Conservation (phyloP, 2,113 vertebrate species). For the Pachyramphus minor region DNA sequence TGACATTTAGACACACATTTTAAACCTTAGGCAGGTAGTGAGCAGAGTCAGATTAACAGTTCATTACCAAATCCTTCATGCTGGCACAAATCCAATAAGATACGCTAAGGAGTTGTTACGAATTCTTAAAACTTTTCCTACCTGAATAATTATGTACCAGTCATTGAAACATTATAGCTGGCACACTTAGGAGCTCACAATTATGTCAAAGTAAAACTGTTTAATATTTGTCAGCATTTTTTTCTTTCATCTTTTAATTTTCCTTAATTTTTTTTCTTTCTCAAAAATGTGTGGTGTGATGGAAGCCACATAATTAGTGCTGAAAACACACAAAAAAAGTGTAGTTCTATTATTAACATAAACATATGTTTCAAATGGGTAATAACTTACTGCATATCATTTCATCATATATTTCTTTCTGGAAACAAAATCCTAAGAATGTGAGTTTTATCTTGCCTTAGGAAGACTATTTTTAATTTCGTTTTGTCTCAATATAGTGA, state of each 20-base stretch:
- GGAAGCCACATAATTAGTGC: not conserved
- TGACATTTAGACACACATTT: constrained; percentile 3
- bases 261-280: not conserved
- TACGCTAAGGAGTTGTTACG: not conserved
- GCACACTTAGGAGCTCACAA: not conserved
- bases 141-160: not conserved
- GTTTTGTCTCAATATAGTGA: not conserved
- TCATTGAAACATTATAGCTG: not conserved
- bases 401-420: not conserved
- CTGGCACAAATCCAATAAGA: not conserved
- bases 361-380: not conserved
- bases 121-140: not conserved
- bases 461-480: not conserved
- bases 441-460: not conserved
- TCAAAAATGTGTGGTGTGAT: not conserved
- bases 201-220: not conserved
- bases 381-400: not conserved
- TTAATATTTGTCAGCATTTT: constrained; percentile 20
- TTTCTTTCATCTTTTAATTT: constrained; percentile 1
- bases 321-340: not conserved
- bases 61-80: constrained; percentile 35
- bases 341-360: not conserved
- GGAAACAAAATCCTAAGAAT: not conserved
- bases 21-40: constrained; percentile 2
- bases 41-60: not conserved